Evolutionary conservation across 1,140 invertebrate genomes (phyloP).

Genomic region (Telenomus remus): DNA sequence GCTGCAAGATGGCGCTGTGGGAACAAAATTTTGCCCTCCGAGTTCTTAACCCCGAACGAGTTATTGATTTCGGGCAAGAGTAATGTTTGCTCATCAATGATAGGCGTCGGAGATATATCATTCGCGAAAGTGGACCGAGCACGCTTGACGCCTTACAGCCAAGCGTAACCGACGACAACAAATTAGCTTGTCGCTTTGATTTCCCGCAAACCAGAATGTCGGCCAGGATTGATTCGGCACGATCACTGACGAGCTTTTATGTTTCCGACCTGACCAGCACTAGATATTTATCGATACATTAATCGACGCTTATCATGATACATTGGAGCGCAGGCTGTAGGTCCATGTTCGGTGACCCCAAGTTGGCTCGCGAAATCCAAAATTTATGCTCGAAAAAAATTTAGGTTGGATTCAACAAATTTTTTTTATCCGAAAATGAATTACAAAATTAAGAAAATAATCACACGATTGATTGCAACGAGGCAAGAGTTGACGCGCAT

Average conservation of each 20-base stretch:
- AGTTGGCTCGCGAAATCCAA: no score
- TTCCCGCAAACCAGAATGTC: slow-evolving; percentile 46
- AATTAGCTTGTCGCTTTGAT: slow-evolving; percentile 57
- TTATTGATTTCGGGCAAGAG: slow-evolving; percentile 72
- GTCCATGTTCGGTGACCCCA: slow-evolving; percentile 21
- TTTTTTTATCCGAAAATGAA: no score
- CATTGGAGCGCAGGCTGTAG: slow-evolving; percentile 1
- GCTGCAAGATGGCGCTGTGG: slow-evolving; percentile 38
- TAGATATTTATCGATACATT: slow-evolving; percentile 35
- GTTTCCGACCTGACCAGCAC: slow-evolving; percentile 2
- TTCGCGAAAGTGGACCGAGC: slow-evolving; percentile 70
- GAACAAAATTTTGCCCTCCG: no score
- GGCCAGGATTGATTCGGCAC: slow-evolving; percentile 51
- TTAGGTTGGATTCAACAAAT: no score
- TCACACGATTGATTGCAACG: slow-evolving; percentile 17
- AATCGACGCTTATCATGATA: slow-evolving; percentile 41
- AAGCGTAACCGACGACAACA: slow-evolving; percentile 56
- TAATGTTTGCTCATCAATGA: slow-evolving; percentile 73
- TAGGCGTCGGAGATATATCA: slow-evolving; percentile 71
- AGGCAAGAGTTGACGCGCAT: slow-evolving; percentile 46
- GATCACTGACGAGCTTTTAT: slow-evolving; percentile 52
- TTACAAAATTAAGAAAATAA: slow-evolving; percentile 41
- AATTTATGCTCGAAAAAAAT: slow-evolving; percentile 24
- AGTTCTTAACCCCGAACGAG: no score
- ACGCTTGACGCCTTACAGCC: slow-evolving; percentile 48